These are phyloP conservation scores for Campodea augens DNA, from an alignment of 1,140 invertebrate species.

Conservation along the genomic window DNA sequence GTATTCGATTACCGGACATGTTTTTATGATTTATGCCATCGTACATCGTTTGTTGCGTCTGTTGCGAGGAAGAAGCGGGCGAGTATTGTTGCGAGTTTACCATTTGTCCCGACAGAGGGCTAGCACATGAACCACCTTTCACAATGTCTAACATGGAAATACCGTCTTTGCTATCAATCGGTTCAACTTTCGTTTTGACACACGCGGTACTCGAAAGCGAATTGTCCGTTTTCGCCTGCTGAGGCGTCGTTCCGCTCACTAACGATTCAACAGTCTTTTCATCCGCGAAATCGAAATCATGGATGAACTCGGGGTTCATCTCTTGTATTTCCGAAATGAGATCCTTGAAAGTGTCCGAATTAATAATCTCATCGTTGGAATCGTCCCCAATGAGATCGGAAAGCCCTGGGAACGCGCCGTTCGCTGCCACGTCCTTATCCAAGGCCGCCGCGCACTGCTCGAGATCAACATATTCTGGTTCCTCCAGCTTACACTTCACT, in stretches of 20 bases:
- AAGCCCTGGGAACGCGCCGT: conserved; percentile 47
- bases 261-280: conserved; percentile 24
- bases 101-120: neutral
- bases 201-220: conserved; percentile 1
- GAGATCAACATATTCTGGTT: conserved; percentile 60
- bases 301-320: conserved; percentile 61
- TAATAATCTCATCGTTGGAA: conserved; percentile 54
- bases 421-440: conserved; percentile 54
- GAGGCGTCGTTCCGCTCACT: conserved; percentile 12
- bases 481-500: conserved; percentile 68
- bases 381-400: conserved; percentile 65
- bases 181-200: conserved; percentile 1
- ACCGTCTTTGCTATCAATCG: neutral
- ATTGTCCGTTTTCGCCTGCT: conserved; percentile 14
- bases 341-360: conserved; percentile 66
- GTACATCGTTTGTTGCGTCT: conserved; percentile 8
- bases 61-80: conserved; percentile 10
- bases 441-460: conserved; percentile 56
- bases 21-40: conserved; percentile 11
- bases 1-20: conserved; percentile 13
- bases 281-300: conserved; percentile 57
- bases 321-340: conserved; percentile 70
- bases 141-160: neutral
- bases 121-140: conserved; percentile 3
- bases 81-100: conserved; percentile 6